Evolutionary conservation across 2,797 vertebrate genomes (phyloP).

Genomic region (Peromyscus melanophrys): DNA sequence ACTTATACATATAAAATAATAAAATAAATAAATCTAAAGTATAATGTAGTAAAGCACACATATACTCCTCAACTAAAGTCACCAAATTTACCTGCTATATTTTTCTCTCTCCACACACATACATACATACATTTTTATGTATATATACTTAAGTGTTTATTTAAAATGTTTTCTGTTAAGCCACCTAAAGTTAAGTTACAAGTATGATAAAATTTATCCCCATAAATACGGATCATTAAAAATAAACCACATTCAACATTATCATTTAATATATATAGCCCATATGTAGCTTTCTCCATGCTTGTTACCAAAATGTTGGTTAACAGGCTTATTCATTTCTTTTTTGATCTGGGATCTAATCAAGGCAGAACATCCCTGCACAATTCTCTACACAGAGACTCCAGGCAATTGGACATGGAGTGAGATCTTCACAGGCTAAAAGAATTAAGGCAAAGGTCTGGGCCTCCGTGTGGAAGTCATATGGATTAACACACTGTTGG

Average conservation of each 20-base stretch:
- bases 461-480: background rate
- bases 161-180: slow-evolving; percentile 53
- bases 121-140: background rate
- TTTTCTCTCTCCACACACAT: background rate
- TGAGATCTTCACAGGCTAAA: background rate
- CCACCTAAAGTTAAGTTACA: slow-evolving; percentile 6
- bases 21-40: background rate
- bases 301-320: background rate
- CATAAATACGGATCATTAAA: slow-evolving; percentile 26
- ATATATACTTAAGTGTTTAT: background rate
- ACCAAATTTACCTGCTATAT: background rate
- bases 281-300: background rate
- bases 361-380: background rate
- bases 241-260: background rate
- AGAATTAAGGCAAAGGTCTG: background rate
- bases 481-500: background rate
- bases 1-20: background rate
- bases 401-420: background rate
- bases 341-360: background rate
- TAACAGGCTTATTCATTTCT: background rate
- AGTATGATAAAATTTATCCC: background rate
- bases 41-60: background rate
- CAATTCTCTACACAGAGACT: background rate
- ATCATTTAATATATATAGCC: background rate
- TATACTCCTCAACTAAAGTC: background rate